Conservation (phyloP, 2,888 invertebrate species). For the Cylloceria caligata region DNA sequence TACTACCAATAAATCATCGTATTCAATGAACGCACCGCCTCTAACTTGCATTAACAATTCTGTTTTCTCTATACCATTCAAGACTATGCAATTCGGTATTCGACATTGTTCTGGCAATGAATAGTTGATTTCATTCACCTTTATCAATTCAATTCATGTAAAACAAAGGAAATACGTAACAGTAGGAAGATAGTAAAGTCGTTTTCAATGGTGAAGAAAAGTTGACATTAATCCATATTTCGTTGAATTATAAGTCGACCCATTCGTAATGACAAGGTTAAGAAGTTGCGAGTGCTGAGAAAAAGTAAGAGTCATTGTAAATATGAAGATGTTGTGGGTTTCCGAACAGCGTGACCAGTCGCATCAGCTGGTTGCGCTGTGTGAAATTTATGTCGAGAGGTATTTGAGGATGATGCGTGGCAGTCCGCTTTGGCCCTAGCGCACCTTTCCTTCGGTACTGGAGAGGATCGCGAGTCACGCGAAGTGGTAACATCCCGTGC, state of each 20-base stretch:
- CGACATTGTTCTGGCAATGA: not conserved
- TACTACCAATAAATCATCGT: not conserved
- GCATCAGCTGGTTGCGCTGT: not conserved
- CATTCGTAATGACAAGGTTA: too few relatives aligned
- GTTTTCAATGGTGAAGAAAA: not conserved
- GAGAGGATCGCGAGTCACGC: not conserved
- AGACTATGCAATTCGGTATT: not conserved
- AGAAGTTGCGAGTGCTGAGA: too few relatives aligned
- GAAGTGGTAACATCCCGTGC: constrained; percentile 53
- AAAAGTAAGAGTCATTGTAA: not conserved
- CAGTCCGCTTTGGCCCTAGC: not conserved
- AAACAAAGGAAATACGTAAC: not conserved
- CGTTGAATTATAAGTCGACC: too few relatives aligned
- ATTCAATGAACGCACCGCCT: not conserved
- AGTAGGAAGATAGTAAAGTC: not conserved
- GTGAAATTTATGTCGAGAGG: not conserved
- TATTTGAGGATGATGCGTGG: not conserved
- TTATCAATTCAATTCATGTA: not conserved
- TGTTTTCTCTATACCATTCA: not conserved
- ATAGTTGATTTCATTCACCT: not conserved
- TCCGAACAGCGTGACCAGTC: not conserved
- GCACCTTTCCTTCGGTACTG: not conserved
- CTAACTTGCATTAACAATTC: not conserved
- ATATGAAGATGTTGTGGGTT: not conserved
- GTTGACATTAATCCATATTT: not conserved